A percentile compares a stretch with the other conserved stretches of the same genome.
These are phyloP conservation scores for Ceratina japonica DNA, from an alignment of 1,140 invertebrate species.

Conservation along the genomic window DNA sequence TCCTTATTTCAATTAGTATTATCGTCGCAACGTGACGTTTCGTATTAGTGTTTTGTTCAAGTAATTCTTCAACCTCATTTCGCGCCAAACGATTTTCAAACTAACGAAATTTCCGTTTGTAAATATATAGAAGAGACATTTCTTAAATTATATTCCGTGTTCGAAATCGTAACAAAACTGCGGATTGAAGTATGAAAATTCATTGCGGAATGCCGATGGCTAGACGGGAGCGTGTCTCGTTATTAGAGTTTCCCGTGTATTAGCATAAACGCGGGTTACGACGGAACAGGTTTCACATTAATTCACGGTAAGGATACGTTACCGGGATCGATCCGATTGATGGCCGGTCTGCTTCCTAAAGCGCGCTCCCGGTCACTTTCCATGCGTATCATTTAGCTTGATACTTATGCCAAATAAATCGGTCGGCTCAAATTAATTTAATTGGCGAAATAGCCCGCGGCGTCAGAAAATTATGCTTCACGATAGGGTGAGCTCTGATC, in stretches of 20 bases:
- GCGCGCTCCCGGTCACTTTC: slow-evolving; percentile 10
- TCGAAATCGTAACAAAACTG: too few relatives aligned
- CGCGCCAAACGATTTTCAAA: too few relatives aligned
- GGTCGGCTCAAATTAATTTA: slow-evolving; percentile 20
- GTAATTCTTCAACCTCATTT: too few relatives aligned
- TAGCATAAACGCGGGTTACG: slow-evolving; percentile 32
- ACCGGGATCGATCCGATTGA: slow-evolving; percentile 22
- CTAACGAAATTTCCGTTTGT: neutral
- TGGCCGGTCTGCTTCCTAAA: slow-evolving; percentile 17
- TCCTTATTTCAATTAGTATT: too few relatives aligned
- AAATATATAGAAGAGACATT: neutral
- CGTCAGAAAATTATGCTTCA: too few relatives aligned
- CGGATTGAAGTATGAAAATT: neutral
- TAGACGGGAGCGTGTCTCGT: neutral
- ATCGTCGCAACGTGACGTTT: too few relatives aligned
- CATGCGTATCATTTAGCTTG: neutral
- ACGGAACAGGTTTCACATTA: slow-evolving; percentile 38
- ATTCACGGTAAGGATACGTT: slow-evolving; percentile 44
- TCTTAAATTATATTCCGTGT: too few relatives aligned
- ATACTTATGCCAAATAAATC: slow-evolving; percentile 18
- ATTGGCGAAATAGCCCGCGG: neutral
- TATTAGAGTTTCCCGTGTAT: slow-evolving; percentile 13
- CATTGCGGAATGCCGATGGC: neutral
- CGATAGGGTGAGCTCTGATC: too few relatives aligned
- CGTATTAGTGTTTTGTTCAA: neutral